Conservation (phyloP, 2,888 invertebrate species). For the Zygaena filipendulae region DNA sequence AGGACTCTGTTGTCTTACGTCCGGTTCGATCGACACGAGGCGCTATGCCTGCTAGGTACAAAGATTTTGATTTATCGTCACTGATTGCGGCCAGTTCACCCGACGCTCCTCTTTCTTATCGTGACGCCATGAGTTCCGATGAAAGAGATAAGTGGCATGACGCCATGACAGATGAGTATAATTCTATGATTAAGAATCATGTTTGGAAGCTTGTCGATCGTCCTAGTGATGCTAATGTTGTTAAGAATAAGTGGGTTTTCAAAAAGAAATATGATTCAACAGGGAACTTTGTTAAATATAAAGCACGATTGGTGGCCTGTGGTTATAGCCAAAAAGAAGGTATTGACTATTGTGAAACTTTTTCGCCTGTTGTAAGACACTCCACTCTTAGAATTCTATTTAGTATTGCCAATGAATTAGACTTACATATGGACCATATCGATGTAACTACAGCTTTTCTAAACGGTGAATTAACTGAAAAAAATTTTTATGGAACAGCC, state of each 20-base stretch:
- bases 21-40: no score
- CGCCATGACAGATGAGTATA: constrained; percentile 14
- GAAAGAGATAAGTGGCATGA: constrained; percentile 8
- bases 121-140: constrained; percentile 3
- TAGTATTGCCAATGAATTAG: constrained; percentile 6
- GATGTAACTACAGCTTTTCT: constrained; percentile 12
- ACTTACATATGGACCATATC: constrained; percentile 4
- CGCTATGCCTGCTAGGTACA: no score
- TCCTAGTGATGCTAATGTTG: constrained; percentile 7
- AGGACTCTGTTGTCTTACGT: no score
- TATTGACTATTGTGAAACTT: constrained; percentile 15
- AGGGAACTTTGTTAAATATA: constrained; percentile 12
- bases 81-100: neutral
- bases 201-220: constrained; percentile 13
- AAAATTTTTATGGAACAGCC: constrained; percentile 8
- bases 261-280: constrained; percentile 11
- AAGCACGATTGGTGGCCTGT: constrained; percentile 15
- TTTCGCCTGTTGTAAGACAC: constrained; percentile 15
- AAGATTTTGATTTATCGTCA: neutral
- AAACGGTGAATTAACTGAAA: constrained; percentile 8
- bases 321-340: constrained; percentile 14
- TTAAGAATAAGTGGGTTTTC: constrained; percentile 16
- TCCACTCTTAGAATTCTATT: constrained; percentile 10
- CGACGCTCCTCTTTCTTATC: constrained; percentile 4
- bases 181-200: constrained; percentile 10